phyloP scores from a whole-genome alignment of 2,113 vertebrate species.

The Hyaena hyaena region DNA sequence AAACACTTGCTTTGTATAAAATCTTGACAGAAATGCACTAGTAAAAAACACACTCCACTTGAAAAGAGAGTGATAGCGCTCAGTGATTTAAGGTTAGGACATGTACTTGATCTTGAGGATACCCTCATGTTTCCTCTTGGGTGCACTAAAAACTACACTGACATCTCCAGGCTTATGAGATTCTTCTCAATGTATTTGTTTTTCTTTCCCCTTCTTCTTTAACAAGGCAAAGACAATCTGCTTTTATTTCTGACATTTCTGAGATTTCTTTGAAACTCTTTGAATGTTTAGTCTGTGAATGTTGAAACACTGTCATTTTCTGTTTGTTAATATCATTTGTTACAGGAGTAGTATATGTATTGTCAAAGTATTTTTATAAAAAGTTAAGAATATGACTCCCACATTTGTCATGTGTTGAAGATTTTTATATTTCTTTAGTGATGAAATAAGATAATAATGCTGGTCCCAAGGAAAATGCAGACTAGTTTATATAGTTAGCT shows the following conservation, averaged over 20 bases:
- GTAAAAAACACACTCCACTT: not conserved
- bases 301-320: not conserved
- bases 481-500: not conserved
- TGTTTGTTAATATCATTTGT: not conserved
- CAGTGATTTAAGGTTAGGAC: not conserved
- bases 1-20: not conserved
- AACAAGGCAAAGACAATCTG: not conserved
- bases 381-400: not conserved
- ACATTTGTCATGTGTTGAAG: not conserved
- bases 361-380: conserved; percentile 15
- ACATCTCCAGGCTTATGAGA: not conserved
- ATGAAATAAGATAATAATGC: not conserved
- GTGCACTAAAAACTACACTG: not conserved
- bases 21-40: not conserved
- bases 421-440: conserved; percentile 8
- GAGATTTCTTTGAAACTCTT: not conserved
- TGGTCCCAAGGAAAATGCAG: not conserved
- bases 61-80: not conserved
- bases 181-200: not conserved
- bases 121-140: not conserved
- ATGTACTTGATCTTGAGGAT: accelerated
- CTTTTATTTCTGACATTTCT: not conserved
- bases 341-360: not conserved
- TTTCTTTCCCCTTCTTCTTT: not conserved
- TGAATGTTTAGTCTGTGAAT: not conserved